Evolutionary conservation across 2,113 vertebrate species (phyloP), one percentile per base, ranked within the genome.

Genomic region (Pseudorasbora parva): DNA sequence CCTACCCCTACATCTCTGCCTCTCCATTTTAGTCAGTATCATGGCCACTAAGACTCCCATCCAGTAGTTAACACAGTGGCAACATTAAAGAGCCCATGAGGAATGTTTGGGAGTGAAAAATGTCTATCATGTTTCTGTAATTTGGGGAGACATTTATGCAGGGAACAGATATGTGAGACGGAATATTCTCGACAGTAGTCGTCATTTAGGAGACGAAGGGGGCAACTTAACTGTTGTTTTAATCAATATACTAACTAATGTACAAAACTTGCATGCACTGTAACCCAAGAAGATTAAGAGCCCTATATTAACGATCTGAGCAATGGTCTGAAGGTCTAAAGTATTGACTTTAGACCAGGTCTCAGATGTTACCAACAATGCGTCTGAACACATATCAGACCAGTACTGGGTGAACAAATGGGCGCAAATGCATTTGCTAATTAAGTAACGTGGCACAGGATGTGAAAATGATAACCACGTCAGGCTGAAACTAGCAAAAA

Each of bases 41-140:
- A 69, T 0, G 47, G 47, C 62, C 49, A 81, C 60, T 17, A 30
- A 69, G 41, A 49, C 77, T 79, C 23, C 2, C 25, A 74, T 30
- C 27, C 74, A 59, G 47, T 37, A 54, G 17, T 81, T 81, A 69
- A 69, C 64, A 81, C 64, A 41, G 37, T 30, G 60, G 41, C 11
- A 79, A 49, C 59, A 54, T 69, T 81, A 81, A 81, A 81, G 62
- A 49, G 57, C 77, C 64, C 41, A 49, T 49, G 77, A 79, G 59
- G 23, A 64, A 30, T 79, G 59, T 47, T 79, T 27, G 77, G 2
- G 59, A 30, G 43, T 6, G 2, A 78, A 37, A 41, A 43, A 27
- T 2, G 2, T 79, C 41, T 62, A 19, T 64, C 43, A 62, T 49
- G 77, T 30, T 79, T 23, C 59, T 27, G 37, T 60, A 37, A 73